Conservation (phyloP, 2,888 invertebrate genomes). For the Rhopalosiphum nymphaeae region DNA sequence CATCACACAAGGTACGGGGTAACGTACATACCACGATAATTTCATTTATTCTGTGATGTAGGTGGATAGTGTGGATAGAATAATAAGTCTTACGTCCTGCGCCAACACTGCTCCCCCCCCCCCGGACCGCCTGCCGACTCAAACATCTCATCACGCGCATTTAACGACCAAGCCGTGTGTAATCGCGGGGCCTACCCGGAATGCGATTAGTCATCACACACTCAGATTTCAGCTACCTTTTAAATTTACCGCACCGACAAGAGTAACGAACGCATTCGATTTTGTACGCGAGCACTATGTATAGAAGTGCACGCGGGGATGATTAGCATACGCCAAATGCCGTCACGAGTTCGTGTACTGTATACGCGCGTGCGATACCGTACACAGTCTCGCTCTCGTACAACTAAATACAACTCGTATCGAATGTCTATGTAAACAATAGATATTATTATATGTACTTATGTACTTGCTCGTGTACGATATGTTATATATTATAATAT, state of each 20-base stretch:
- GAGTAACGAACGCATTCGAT: background rate
- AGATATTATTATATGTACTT: background rate
- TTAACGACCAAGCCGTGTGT: background rate
- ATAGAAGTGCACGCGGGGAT: background rate
- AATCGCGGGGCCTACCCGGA: background rate
- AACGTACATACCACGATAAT: background rate
- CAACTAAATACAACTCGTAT: no score
- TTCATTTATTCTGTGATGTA: background rate
- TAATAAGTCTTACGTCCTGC: background rate
- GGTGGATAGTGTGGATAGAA: background rate
- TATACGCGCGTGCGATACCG: no score
- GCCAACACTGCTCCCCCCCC: background rate
- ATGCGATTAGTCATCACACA: background rate
- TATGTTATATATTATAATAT: background rate
- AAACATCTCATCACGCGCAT: background rate
- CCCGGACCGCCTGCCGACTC: background rate
- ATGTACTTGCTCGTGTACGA: background rate
- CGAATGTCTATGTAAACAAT: no score
- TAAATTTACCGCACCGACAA: background rate
- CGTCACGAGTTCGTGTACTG: background rate
- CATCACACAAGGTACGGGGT: background rate
- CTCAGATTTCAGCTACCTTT: background rate
- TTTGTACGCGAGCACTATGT: background rate
- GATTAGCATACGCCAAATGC: background rate
- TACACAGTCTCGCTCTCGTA: no score